A percentile compares a stretch with the other conserved stretches of the same genome.
These are phyloP conservation scores for Strigops habroptila DNA, from an alignment of 2,113 vertebrate species.

Conservation along the genomic window DNA sequence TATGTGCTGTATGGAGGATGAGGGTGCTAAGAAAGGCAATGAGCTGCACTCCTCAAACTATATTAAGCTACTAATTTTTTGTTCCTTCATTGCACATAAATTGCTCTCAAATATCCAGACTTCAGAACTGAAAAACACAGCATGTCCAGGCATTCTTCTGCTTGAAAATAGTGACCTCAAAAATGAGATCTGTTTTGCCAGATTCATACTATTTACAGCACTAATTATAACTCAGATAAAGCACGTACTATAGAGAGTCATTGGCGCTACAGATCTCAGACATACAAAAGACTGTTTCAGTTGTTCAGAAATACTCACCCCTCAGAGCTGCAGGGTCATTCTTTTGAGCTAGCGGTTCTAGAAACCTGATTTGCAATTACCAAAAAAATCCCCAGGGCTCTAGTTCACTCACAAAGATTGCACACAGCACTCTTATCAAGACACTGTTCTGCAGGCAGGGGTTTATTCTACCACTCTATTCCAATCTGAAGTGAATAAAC, in stretches of 20 bases:
- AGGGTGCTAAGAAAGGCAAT: background rate
- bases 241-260: background rate
- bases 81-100: background rate
- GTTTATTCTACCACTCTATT: background rate
- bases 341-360: background rate
- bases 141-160: background rate
- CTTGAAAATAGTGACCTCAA: background rate
- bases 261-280: background rate
- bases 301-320: background rate
- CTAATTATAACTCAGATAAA: background rate
- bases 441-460: background rate
- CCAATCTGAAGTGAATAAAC: background rate
- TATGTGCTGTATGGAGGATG: background rate
- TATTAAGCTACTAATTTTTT: conserved; percentile 15
- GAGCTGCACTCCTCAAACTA: background rate
- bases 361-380: background rate
- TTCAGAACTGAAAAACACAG: background rate
- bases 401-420: background rate
- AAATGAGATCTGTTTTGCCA: background rate
- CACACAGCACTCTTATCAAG: background rate
- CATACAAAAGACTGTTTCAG: background rate
- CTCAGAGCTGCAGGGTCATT: background rate
- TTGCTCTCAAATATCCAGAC: background rate
- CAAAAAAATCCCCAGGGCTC: background rate
- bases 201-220: background rate